Conservation (phyloP, 2,113 vertebrate genomes). For the Aegotheles bennettii region DNA sequence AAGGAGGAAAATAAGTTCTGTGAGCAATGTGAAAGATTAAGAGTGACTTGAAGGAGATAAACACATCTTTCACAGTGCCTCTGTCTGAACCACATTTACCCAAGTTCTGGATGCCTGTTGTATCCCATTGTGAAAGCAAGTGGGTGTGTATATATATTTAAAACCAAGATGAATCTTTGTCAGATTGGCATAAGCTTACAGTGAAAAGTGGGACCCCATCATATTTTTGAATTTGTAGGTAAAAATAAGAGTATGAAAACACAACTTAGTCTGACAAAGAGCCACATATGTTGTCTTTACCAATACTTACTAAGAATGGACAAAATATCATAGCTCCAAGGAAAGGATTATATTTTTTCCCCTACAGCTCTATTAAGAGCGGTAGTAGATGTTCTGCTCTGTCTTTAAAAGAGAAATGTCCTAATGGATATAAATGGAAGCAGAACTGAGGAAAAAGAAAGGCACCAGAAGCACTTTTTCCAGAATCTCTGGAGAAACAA, state of each 20-base stretch:
- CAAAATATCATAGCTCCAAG: background rate
- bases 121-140: background rate
- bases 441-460: background rate
- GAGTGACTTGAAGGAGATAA: background rate
- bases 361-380: background rate
- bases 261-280: background rate
- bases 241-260: background rate
- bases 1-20: background rate
- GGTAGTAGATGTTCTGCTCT: background rate
- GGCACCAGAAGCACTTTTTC: background rate
- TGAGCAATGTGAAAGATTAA: background rate
- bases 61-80: background rate
- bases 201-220: background rate
- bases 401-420: background rate
- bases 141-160: rapidly evolving
- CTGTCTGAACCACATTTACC: background rate
- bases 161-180: background rate
- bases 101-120: background rate
- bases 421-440: background rate
- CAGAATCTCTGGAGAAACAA: background rate
- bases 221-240: background rate
- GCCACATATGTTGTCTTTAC: background rate
- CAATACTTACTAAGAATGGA: background rate
- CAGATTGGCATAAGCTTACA: background rate
- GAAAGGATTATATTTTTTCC: rapidly evolving